Evolutionary conservation across 2,888 invertebrate genomes (phyloP).

Genomic region (Ornithoptera alexandrae): DNA sequence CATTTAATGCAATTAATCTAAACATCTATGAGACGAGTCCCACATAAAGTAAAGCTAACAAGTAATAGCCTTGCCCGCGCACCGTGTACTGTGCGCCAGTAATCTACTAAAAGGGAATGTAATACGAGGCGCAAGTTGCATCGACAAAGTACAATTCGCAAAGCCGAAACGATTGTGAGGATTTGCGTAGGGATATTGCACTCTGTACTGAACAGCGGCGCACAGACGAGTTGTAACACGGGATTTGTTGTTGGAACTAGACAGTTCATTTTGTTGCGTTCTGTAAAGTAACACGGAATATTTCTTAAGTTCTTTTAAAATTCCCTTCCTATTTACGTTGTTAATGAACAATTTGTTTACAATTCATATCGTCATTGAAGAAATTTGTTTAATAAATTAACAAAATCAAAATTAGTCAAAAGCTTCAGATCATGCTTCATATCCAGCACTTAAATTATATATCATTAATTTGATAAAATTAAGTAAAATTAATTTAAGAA

Average conservation of each 20-base stretch:
- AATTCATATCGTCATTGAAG: too few species aligned
- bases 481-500: too few species aligned
- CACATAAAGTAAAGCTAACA: slow-evolving; percentile 2
- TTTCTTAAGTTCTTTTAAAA: not conserved
- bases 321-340: not conserved
- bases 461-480: too few species aligned
- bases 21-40: not conserved
- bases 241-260: slow-evolving; percentile 16
- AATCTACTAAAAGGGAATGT: slow-evolving; percentile 56
- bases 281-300: not conserved
- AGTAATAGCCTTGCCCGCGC: slow-evolving; percentile 20
- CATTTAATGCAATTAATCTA: not conserved
- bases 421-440: too few species aligned
- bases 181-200: slow-evolving; percentile 60
- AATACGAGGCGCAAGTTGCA: slow-evolving; percentile 61
- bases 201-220: slow-evolving; percentile 33
- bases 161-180: slow-evolving; percentile 69
- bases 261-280: slow-evolving; percentile 17
- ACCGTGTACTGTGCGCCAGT: slow-evolving; percentile 32
- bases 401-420: too few species aligned
- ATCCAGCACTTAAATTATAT: too few species aligned
- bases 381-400: too few species aligned
- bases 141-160: slow-evolving; percentile 58
- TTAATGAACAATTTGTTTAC: too few species aligned
- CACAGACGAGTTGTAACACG: slow-evolving; percentile 12